Base-by-base conservation (phyloP, 1,140 invertebrate species). In the Aphelinus atriplicis region DNA sequence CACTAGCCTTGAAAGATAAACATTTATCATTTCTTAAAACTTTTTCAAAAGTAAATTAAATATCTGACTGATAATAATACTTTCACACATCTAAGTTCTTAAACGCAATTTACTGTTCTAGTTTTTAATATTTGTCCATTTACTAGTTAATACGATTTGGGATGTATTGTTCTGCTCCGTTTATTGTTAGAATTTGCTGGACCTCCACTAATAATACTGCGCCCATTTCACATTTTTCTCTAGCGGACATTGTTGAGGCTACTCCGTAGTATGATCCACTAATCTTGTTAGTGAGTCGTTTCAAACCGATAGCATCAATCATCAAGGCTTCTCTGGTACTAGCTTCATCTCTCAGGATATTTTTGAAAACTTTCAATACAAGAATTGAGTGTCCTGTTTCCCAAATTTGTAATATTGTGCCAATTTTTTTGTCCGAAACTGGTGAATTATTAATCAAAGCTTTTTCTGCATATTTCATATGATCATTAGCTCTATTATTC, bases 321-420 rank as follows among this genome's bases (percentile, higher is more conserved):
- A 62, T 62, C 60, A 62, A 3, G 46, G 60, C 60, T 62, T 62
- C 60, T 45, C 60, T 4, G 9, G 60, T 62, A 7, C 9, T 45
- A 45, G 60, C 60, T 46, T 62, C 60, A 3, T 62, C 42, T 5
- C 43, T 45, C 2, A 62, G 3, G 60, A 62, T 43, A 7, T 9
- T 45, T 5, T 7, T 45, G n/a, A 45, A 42, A 6, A 62, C n/a
- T 7, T 43, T 42, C 4, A 62, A 45, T 5, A 62, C n/a, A 7
- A 62, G 3, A 0, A 62, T 45, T 45, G 60, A 7, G 46, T 1
- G 4, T 3, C 60, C 60, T 3, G 1, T 9, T 45, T 9, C 9
- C 60, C 60, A 62, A 45, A 62, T 62, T 7, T 62, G 42, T 0
- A 62, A 3, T 43, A 62, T 62, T 9, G 42, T 43, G 3, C 9